Evolutionary conservation across 2,113 vertebrate species (phyloP), one percentile per base, ranked within the genome.

Genomic region (Sorex araneus): DNA sequence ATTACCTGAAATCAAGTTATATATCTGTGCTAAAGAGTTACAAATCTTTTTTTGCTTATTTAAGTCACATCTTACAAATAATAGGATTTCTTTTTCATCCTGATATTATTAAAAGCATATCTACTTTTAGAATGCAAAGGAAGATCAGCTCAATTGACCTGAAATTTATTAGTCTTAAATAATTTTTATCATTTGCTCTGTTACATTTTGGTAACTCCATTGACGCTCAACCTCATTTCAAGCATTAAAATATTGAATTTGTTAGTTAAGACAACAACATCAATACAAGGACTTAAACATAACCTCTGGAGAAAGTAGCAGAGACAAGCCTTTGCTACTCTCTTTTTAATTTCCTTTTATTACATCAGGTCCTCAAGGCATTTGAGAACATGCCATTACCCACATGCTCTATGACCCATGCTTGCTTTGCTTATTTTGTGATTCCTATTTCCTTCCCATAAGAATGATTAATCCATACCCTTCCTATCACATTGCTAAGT

Each of bases 201-300:
- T 93, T 34, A 76, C 7, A 12, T 60, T 60, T 21, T 19, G 57
- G 57, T 60, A 60, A 21, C 11, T 7, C 57, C 16, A 60, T 60
- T 60, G 18, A 60, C 18, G 19, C 13, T 66, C 19, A 23, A 43
- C 15, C 63, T 94, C 57, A 75, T 76, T 92, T 80, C 47, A 86
- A 69, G 80, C 57, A 81, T 83, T 86, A 86, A 54, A 90, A 95
- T 71, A 54, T 13, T 87, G 6, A 80, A 54, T 85, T 89, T 75
- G 23, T 78, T 36, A 50, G n/a, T 76, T 50, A 94, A 78, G 57
- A 71, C 69, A 92, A 86, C 1, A 71, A 27, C 63, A 89, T 74
- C 77, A 82, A 86, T 60, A 71, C 66, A 82, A 34, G 45, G 25
- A 13, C 57, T 90, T 40, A 86, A 57, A 27, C 64, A 43, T 67